phyloP scores from a whole-genome alignment of 1,140 invertebrate genomes.

The Campoletis sonorensis region DNA sequence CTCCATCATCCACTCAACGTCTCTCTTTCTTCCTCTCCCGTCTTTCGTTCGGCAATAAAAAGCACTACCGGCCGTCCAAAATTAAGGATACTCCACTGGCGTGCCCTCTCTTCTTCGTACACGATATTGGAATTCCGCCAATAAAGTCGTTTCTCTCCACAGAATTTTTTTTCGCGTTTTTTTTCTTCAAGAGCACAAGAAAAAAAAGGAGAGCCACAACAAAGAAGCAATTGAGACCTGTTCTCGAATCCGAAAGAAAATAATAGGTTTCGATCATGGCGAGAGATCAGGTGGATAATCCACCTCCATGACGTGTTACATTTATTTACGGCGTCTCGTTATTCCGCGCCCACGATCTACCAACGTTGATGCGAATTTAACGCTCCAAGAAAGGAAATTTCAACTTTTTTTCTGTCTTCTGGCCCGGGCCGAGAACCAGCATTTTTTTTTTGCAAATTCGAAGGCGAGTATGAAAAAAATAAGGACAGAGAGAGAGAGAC shows the following conservation, averaged over 20 bases:
- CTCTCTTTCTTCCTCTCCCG: slow-evolving; percentile 40
- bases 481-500: not conserved
- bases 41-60: slow-evolving; percentile 51
- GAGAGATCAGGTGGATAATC: slow-evolving; percentile 20
- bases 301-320: slow-evolving; percentile 11
- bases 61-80: slow-evolving; percentile 49
- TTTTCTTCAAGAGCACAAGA: not conserved
- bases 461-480: too few species aligned
- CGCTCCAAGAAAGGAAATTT: not conserved
- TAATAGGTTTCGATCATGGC: not conserved
- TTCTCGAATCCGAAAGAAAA: not conserved
- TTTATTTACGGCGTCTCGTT: slow-evolving; percentile 15
- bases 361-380: slow-evolving; percentile 11
- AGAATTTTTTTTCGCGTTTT: not conserved
- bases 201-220: not conserved
- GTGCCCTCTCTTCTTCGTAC: slow-evolving; percentile 24
- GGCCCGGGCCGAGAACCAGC: not conserved
- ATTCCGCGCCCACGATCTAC: slow-evolving; percentile 12
- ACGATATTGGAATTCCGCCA: slow-evolving; percentile 49
- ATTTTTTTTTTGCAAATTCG: not conserved
- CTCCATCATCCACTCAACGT: slow-evolving; percentile 43
- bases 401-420: not conserved
- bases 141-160: slow-evolving; percentile 43
- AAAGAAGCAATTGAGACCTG: slow-evolving; percentile 7
- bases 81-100: slow-evolving; percentile 49